phyloP scores from a whole-genome alignment of 2,113 vertebrate genomes.

The Epinephelus cyanopodus region DNA sequence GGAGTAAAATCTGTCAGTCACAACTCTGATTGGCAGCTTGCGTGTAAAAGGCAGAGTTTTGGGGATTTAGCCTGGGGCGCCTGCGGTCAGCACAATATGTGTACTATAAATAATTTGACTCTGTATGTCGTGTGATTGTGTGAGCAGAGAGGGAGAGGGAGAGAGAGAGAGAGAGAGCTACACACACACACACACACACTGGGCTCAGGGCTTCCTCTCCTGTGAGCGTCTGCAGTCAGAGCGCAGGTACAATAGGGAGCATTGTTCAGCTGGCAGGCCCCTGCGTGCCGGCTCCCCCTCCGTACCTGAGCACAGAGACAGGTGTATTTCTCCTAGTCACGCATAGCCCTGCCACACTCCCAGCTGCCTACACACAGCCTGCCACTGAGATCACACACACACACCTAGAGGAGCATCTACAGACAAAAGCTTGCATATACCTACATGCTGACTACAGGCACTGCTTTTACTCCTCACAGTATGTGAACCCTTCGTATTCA shows the following conservation, averaged over 20 bases:
- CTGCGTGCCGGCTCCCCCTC: conserved; percentile 85
- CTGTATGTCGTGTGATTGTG: conserved; percentile 62
- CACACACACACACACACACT: conserved; percentile 51
- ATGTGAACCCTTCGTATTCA: not conserved
- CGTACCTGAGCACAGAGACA: conserved; percentile 88
- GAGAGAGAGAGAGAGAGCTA: conserved; percentile 33
- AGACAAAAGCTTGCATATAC: conserved; percentile 1
- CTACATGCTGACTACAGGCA: not conserved
- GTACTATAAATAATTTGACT: conserved; percentile 80
- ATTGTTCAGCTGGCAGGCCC: conserved; percentile 90
- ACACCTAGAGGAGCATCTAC: conserved; percentile 35
- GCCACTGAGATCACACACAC: conserved; percentile 40
- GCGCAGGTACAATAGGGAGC: conserved; percentile 87
- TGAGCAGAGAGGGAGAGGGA: conserved; percentile 36
- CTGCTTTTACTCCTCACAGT: not conserved
- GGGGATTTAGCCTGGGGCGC: conserved; percentile 79
- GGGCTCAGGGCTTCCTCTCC: conserved; percentile 85
- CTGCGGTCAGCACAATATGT: conserved; percentile 80
- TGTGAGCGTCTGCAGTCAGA: conserved; percentile 79
- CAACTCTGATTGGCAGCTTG: conserved; percentile 82
- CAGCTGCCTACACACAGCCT: conserved; percentile 72
- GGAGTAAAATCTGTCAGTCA: conserved; percentile 53
- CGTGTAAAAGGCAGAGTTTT: conserved; percentile 83
- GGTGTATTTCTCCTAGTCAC: conserved; percentile 90
- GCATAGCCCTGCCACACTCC: conserved; percentile 82